phyloP scores from a whole-genome alignment of 2,797 vertebrate genomes.

The Galagoides demidoff region DNA sequence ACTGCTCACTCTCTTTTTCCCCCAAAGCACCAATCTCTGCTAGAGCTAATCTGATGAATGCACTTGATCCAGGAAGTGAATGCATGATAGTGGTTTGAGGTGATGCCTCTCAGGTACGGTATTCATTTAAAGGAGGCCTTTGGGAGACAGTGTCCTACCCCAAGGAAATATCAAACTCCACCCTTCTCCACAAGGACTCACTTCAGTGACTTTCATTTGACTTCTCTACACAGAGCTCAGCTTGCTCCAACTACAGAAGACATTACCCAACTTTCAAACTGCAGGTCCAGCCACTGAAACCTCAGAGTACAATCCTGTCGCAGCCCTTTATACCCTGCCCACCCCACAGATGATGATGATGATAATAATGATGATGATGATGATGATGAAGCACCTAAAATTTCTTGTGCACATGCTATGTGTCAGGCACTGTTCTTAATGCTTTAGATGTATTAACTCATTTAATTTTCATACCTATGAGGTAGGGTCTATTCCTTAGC shows the following conservation, averaged over 20 bases:
- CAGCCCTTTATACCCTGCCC: background rate
- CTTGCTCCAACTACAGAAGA: background rate
- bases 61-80: constrained; percentile 11
- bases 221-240: constrained; percentile 24
- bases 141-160: background rate
- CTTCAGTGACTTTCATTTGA: constrained; percentile 10
- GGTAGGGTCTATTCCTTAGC: background rate
- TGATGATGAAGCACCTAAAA: background rate
- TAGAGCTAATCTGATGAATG: background rate
- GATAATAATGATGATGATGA: background rate
- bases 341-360: background rate
- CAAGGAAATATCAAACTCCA: constrained; percentile 25
- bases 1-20: constrained; percentile 14
- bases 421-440: background rate
- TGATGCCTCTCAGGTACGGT: constrained; percentile 3
- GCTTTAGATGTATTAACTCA: background rate
- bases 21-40: background rate
- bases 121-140: background rate
- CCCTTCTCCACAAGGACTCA: background rate
- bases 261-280: constrained; percentile 3
- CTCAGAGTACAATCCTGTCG: background rate
- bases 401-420: background rate
- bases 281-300: background rate
- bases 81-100: background rate
- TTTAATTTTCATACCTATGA: background rate